phyloP scores from a whole-genome alignment of 2,888 invertebrate genomes.

The Ochropacha duplaris region DNA sequence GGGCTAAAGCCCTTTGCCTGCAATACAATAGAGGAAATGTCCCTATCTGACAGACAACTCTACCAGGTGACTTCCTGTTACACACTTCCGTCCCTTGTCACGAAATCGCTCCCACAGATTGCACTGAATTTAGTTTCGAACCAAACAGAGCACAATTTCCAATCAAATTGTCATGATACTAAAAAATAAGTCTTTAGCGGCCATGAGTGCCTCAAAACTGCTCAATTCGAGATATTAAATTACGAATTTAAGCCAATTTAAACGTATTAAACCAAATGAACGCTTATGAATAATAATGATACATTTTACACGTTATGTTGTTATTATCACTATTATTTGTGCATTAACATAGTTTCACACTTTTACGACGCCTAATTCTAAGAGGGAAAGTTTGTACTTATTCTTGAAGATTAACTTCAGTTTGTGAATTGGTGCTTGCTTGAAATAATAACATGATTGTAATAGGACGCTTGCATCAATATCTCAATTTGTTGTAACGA shows the following conservation, averaged over 20 bases:
- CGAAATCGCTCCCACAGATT: too few relatives aligned
- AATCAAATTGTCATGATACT: background rate
- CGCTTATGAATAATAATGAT: conserved; percentile 28
- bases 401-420: conserved; percentile 13
- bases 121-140: too few relatives aligned
- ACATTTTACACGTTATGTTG: conserved; percentile 24
- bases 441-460: background rate
- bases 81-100: too few relatives aligned
- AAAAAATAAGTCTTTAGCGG: background rate
- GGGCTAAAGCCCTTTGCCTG: too few relatives aligned
- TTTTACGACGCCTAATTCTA: conserved; percentile 27
- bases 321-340: conserved; percentile 44
- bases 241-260: conserved; percentile 24
- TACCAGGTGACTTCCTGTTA: too few relatives aligned
- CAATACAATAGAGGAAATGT: too few relatives aligned
- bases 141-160: background rate
- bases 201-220: background rate
- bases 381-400: conserved; percentile 40
- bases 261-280: conserved; percentile 29
- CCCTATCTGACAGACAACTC: too few relatives aligned
- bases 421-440: conserved; percentile 9
- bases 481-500: too few relatives aligned
- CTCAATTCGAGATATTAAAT: conserved; percentile 13
- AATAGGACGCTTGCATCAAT: too few relatives aligned
- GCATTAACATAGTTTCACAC: conserved; percentile 44